Evolutionary conservation across 2,888 invertebrate genomes (phyloP), one percentile per base, ranked within the genome.

Genomic region (Stenodera caucasica): DNA sequence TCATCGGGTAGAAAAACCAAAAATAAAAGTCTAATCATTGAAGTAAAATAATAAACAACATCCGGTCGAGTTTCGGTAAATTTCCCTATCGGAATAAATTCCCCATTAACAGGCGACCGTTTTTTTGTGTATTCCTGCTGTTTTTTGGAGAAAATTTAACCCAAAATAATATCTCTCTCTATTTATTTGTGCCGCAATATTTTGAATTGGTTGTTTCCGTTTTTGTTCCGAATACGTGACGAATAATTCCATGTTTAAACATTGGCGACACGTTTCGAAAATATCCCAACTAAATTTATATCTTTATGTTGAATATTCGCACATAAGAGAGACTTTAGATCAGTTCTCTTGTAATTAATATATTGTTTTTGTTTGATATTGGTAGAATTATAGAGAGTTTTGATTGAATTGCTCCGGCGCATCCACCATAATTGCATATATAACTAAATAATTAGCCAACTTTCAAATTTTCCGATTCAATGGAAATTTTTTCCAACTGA

Each of bases 381-480:
- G n/a, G n/a, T n/a, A n/a, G n/a, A n/a, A n/a, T n/a, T n/a, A n/a
- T n/a, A 32, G 32, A 3, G 4, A 21, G 11, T 45, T 21, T 37
- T 52, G 32, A 15, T 40, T 9, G 40, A 12, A 49, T 26, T 55
- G 18, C 4, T 40, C 60, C 57, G 61, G 61, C 61, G 61, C 61
- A 61, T 61, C 57, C 61, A 50, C 61, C 61, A 61, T 23, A 11
- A 23, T 45, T 45, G 6, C 21, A 26, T 6, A 26, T 26, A 7
- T 26, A 3, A 26, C 26, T n/a, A n/a, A n/a, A n/a, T n/a, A n/a
- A n/a, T n/a, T n/a, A n/a, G 9, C 18, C 11, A 9, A 0, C 15
- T 2, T 2, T 3, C 2, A 1, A 18, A 15, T 18, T 18, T 40
- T 40, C 11, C 15, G 18, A 40, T 40, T 40, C 18, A 3, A n/a